Base-by-base conservation (phyloP, 2,888 invertebrate genomes). In the Agonopterix alstromeriana region DNA sequence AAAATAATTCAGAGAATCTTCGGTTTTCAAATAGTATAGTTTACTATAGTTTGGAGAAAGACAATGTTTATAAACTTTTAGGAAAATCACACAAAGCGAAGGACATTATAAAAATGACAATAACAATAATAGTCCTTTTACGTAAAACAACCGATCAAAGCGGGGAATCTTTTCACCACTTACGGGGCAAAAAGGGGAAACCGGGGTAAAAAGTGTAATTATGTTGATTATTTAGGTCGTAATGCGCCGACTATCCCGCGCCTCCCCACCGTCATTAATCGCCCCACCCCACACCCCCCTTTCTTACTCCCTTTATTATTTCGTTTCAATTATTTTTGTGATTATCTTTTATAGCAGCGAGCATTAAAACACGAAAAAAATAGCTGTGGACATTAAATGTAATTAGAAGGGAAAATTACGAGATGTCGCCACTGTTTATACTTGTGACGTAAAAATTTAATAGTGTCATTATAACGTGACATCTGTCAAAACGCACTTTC, bases 281-380 rank as follows among this genome's bases (percentile, higher is more conserved):
- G 79, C 75, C 77, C 73, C 38, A 42, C 42, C 42, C 73, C 73
- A 60, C 54, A 60, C 54, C 63, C 62, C 64, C 67, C 63, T 61
- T 55, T 57, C 67, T 69, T 65, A 61, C 72, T 66, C 73, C 81
- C 79, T 85, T 84, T 84, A 87, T 86, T 86, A 87, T 88, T 88
- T 87, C 87, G 86, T 86, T 88, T 88, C 86, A 87, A 87, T 87
- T 88, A 88, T 88, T 86, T 88, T 87, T 78, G 84, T 87, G 86
- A 87, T 87, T 87, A 87, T 87, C 86, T 87, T 88, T 88, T 88
- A 88, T 83, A 82, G 85, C 82, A 71, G 75, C 70, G 71, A 71
- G 77, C 85, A 86, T 87, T 86, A 85, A 86, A 86, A 84, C 81
- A 83, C 80, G 77, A 81, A 86, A 87, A 86, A 27, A 87, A 86